Evolutionary conservation across 1,140 invertebrate genomes (phyloP), one percentile per base, ranked within the genome.

Genomic region (Melanaphis sacchari): DNA sequence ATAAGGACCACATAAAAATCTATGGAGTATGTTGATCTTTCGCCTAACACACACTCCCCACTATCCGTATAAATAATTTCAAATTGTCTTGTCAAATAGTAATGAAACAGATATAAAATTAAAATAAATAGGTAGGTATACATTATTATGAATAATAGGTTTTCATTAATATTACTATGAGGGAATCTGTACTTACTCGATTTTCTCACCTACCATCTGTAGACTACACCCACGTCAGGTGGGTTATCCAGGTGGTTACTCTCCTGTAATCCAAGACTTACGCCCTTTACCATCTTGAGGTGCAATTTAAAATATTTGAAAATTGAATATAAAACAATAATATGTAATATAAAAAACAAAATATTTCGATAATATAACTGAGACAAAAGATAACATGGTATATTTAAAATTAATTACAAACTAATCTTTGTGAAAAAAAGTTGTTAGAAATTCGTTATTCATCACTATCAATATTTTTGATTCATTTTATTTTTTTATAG

Each of bases 221-320:
- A n/a, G 15, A n/a, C 4, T 15, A n/a, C 59, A 6, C 15, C 15
- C 15, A 18, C 31, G n/a, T n/a, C n/a, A n/a, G n/a, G n/a, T n/a
- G n/a, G n/a, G n/a, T n/a, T 8, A 2, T 6, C 11, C 59, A 31
- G 24, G 4, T 11, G 59, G 8, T 26, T n/a, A 66, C 59, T 31
- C 3, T 2, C 31, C 11, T 31, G 59, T 4, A 15, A n/a, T 1
- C 5, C 31, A 15, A 76, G 4, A 3, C 0, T n/a, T 0, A 31
- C 4, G 31, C 31, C 5, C 59, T 15, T n/a, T n/a, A 18, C 31
- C 59, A 76, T 76, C 15, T 6, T 66, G 11, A n/a, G 18, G n/a
- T 66, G 31, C 36, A n/a, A 18, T 76, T 76, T 76, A 6, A 76
- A 76, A 76, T 76, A 18, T 76, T 76, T n/a, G n/a, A 54, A 26